Percentiles rank a stretch among this genome's conserved stretches.
These are phyloP conservation scores for Philereme transversata DNA, from an alignment of 2,888 invertebrate genomes.

Conservation along the genomic window DNA sequence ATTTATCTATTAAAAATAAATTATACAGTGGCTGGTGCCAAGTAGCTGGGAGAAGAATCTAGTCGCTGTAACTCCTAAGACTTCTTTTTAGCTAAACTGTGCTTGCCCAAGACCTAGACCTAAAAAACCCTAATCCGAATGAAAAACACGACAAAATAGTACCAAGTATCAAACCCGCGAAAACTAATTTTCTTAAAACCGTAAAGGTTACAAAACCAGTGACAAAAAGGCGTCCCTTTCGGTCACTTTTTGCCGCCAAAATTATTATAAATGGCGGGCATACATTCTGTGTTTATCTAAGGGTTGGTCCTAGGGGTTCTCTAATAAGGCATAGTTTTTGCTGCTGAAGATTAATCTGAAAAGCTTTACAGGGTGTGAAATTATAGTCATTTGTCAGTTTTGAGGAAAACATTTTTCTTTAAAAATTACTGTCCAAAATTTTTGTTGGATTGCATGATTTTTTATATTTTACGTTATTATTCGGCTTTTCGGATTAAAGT, in stretches of 20 bases:
- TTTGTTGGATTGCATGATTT: too few relatives aligned
- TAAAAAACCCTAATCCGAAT: too few relatives aligned
- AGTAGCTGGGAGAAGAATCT: too few relatives aligned
- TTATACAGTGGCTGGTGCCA: too few relatives aligned
- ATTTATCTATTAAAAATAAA: too few relatives aligned
- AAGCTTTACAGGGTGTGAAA: constrained; percentile 49
- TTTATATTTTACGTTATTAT: too few relatives aligned
- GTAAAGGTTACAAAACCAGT: constrained; percentile 44
- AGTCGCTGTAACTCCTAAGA: too few relatives aligned
- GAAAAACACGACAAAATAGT: background rate
- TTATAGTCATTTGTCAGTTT: constrained; percentile 46
- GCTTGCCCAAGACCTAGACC: too few relatives aligned
- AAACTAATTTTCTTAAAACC: constrained; percentile 70
- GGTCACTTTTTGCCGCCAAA: constrained; percentile 68
- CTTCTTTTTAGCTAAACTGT: too few relatives aligned
- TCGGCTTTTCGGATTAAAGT: too few relatives aligned
- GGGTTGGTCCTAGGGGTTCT: constrained; percentile 55
- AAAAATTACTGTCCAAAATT: too few relatives aligned
- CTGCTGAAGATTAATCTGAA: constrained; percentile 59
- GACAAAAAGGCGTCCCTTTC: constrained; percentile 50
- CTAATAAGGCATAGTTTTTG: constrained; percentile 79
- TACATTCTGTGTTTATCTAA: constrained; percentile 78
- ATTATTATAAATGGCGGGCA: constrained; percentile 79
- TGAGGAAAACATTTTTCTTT: constrained; percentile 26
- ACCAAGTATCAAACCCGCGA: constrained; percentile 18